These are phyloP conservation scores for Parazoanthus darwini DNA, from an alignment of 92 coral and sea anemone species.

Conservation along the genomic window DNA sequence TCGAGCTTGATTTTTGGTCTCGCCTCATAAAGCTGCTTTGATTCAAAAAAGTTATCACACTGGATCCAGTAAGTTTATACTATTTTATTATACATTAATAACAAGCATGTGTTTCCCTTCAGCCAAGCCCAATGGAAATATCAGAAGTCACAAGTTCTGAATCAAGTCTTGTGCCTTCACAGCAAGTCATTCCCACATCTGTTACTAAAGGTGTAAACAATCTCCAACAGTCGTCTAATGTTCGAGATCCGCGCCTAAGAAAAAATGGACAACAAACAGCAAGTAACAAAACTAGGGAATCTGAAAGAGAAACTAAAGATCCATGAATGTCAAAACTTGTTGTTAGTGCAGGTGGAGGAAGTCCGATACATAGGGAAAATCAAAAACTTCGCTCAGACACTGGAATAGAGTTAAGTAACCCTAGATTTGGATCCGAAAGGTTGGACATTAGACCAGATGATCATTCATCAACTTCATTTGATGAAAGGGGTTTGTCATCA, in stretches of 20 bases:
- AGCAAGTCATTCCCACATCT: conserved; percentile 17
- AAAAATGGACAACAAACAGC: conserved; percentile 67
- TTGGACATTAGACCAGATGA: neutral
- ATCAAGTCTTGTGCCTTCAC: conserved; percentile 35
- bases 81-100: too few species aligned
- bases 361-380: conserved; percentile 29
- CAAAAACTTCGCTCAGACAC: neutral
- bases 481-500: conserved; percentile 16
- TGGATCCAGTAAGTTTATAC: too few species aligned
- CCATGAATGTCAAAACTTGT: conserved; percentile 8
- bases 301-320: conserved; percentile 28
- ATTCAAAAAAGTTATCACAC: too few species aligned
- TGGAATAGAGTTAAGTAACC: neutral
- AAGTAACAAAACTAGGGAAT: conserved; percentile 13
- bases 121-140: conserved; percentile 35
- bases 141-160: conserved; percentile 2
- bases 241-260: conserved; percentile 78
- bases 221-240: conserved; percentile 35
- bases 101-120: neutral
- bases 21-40: too few species aligned
- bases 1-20: too few species aligned
- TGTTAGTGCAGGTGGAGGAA: conserved; percentile 17
- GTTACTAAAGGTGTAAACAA: conserved; percentile 59
- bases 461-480: neutral
- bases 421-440: conserved; percentile 17